phyloP scores from a whole-genome alignment of 1,140 invertebrate species.

The Zaprionus vittiger region DNA sequence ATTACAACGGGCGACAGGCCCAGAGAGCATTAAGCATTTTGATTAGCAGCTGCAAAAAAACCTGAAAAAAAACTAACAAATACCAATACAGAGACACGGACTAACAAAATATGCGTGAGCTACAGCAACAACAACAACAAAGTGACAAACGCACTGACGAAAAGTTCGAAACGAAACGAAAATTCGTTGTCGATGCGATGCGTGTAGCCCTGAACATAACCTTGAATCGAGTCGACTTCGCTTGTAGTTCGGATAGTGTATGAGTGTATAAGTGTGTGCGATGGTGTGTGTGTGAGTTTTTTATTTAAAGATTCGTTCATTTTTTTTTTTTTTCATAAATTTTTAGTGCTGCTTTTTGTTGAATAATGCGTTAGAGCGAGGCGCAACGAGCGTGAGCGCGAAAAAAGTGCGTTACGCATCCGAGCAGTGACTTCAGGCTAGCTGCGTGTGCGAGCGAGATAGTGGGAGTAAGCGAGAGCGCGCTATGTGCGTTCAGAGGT shows the following conservation, averaged over 20 bases:
- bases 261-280: not conserved
- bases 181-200: slow-evolving; percentile 79
- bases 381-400: slow-evolving; percentile 43
- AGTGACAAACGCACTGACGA: slow-evolving; percentile 70
- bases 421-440: slow-evolving; percentile 33
- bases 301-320: slow-evolving; percentile 80
- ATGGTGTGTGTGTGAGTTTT: slow-evolving; percentile 49
- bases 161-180: slow-evolving; percentile 47
- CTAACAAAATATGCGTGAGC: slow-evolving; percentile 60
- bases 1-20: slow-evolving; percentile 65
- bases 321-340: slow-evolving; percentile 65
- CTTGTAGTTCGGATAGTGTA: slow-evolving; percentile 30
- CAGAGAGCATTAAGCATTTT: slow-evolving; percentile 73
- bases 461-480: not conserved
- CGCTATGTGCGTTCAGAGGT: not conserved
- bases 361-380: slow-evolving; percentile 67
- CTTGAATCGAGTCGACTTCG: slow-evolving; percentile 69
- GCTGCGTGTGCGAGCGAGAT: slow-evolving; percentile 3
- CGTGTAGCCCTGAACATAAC: slow-evolving; percentile 83
- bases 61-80: slow-evolving; percentile 34
- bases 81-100: slow-evolving; percentile 17
- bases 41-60: slow-evolving; percentile 77
- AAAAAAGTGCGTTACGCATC: slow-evolving; percentile 77
- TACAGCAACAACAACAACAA: slow-evolving; percentile 34
- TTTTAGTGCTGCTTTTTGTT: slow-evolving; percentile 49